These are phyloP conservation scores for Horisme vitalbata DNA, from an alignment of 2,888 invertebrate species.

Conservation along the genomic window DNA sequence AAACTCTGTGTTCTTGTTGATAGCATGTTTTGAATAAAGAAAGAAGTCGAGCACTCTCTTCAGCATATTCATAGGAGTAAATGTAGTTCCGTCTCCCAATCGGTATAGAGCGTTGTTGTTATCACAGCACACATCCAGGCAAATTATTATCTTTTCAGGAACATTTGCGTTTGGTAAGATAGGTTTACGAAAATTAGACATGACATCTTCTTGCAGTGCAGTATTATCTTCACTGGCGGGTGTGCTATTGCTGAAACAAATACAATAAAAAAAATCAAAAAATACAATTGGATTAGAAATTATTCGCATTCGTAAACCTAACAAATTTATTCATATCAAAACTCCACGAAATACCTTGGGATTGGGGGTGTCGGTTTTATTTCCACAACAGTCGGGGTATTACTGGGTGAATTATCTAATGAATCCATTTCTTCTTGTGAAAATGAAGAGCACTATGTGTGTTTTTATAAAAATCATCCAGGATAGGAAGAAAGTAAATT, in stretches of 20 bases:
- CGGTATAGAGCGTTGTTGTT: constrained; percentile 77
- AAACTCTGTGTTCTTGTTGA: constrained; percentile 85
- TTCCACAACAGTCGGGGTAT: constrained; percentile 4
- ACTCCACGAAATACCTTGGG: neutral
- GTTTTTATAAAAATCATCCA: too few species aligned
- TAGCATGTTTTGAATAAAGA: constrained; percentile 82
- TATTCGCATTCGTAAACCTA: too few species aligned
- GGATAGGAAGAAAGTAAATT: too few species aligned
- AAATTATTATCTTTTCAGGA: constrained; percentile 85
- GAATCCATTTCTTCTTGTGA: constrained; percentile 5
- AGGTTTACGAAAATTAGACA: constrained; percentile 71
- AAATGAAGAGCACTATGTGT: too few species aligned
- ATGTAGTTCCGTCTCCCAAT: constrained; percentile 79
- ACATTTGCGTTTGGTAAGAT: constrained; percentile 78
- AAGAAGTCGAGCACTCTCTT: constrained; percentile 85
- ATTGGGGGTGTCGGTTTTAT: neutral
- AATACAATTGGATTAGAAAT: too few species aligned
- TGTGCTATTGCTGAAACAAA: constrained; percentile 19
- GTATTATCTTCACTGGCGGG: constrained; percentile 37
- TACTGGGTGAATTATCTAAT: constrained; percentile 8
- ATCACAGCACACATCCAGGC: constrained; percentile 84
- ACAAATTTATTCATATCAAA: neutral
- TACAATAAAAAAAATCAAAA: too few species aligned
- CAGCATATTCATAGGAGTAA: constrained; percentile 83
- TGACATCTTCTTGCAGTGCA: constrained; percentile 61